These are phyloP conservation scores for Neoitamus cyanurus DNA, from an alignment of 2,888 invertebrate species.

Conservation along the genomic window DNA sequence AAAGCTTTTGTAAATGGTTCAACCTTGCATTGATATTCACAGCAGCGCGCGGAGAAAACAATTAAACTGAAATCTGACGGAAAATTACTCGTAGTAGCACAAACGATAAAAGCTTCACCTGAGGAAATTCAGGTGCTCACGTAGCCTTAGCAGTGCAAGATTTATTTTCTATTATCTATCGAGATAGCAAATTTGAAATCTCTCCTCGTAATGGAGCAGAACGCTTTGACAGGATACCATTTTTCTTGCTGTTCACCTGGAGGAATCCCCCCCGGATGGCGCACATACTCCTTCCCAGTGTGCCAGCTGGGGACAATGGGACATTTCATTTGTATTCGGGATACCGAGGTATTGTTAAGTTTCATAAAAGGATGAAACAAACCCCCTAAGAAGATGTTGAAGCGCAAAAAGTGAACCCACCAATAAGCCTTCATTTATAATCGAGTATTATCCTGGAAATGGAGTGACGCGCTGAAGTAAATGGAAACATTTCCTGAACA, in stretches of 20 bases:
- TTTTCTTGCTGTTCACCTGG: background rate
- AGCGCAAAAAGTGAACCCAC: background rate
- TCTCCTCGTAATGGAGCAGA: background rate
- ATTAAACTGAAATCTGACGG: slow-evolving; percentile 36
- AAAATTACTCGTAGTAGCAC: slow-evolving; percentile 17
- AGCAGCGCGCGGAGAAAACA: background rate
- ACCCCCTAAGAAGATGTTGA: background rate
- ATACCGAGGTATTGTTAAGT: slow-evolving; percentile 19
- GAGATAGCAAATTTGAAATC: slow-evolving; percentile 16
- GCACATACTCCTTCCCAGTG: background rate
- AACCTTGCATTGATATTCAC: background rate
- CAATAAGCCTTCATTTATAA: background rate
- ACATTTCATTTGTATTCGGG: slow-evolving; percentile 29
- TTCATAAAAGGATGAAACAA: slow-evolving; percentile 22
- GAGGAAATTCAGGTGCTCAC: slow-evolving; percentile 12
- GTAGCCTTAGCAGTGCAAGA: background rate
- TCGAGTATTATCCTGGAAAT: background rate
- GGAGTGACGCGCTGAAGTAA: background rate
- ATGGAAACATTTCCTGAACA: background rate
- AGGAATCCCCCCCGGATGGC: background rate
- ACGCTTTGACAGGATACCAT: slow-evolving; percentile 13
- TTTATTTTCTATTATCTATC: slow-evolving; percentile 16
- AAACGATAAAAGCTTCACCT: slow-evolving; percentile 1
- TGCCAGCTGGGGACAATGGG: slow-evolving; percentile 9
- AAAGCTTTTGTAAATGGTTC: background rate